A percentile compares a stretch with the other conserved stretches of the same genome.
These are phyloP conservation scores for Delia radicum DNA, from an alignment of 1,140 invertebrate species.

Conservation along the genomic window DNA sequence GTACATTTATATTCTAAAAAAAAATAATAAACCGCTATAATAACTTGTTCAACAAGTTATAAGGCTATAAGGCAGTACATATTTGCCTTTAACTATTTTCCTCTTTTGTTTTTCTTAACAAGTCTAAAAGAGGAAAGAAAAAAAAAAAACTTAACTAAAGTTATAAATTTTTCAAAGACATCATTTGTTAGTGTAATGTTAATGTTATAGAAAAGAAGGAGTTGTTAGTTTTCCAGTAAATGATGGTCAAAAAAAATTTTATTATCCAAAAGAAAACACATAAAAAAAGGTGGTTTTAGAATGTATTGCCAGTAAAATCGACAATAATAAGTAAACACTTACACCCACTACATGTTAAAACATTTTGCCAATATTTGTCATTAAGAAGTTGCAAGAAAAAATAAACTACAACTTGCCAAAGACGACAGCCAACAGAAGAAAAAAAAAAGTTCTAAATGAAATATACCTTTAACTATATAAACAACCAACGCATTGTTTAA, in stretches of 20 bases:
- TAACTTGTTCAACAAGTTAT: constrained; percentile 14
- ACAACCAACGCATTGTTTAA: neutral
- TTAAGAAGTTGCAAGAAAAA: neutral
- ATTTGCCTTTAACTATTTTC: neutral
- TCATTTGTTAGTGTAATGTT: neutral
- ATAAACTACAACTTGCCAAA: neutral
- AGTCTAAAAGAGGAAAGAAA: neutral
- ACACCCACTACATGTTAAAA: neutral
- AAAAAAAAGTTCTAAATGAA: neutral
- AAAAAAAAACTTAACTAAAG: no score
- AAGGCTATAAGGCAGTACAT: neutral
- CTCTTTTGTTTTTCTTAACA: neutral
- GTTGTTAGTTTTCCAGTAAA: no score
- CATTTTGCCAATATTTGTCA: neutral
- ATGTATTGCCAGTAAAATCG: no score
- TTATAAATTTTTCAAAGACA: neutral
- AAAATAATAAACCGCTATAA: constrained; percentile 19
- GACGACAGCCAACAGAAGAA: neutral
- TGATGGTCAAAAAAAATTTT: no score
- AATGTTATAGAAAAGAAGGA: no score
- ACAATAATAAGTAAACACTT: neutral
- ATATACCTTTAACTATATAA: neutral
- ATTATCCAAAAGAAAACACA: neutral
- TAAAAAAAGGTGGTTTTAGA: neutral
- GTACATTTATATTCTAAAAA: no score